Evolutionary conservation across 2,113 vertebrate genomes (phyloP), one percentile per base, ranked within the genome.

Genomic region (Oryzias celebensis): DNA sequence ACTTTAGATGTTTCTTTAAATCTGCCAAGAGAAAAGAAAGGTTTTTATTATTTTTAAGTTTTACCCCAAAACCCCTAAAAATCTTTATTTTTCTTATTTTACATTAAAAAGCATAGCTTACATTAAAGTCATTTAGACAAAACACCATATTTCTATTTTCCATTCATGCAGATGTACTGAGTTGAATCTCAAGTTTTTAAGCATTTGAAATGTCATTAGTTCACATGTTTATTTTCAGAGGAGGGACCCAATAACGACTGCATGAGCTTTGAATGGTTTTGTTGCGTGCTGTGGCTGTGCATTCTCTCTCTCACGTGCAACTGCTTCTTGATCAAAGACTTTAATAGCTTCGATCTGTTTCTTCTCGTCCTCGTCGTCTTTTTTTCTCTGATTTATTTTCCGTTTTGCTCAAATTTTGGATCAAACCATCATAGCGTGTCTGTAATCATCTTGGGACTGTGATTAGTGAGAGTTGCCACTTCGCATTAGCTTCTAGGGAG

Each of bases 321-420:
- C 67, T 65, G 65, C 73, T 67, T 54, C 70, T 71, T 83, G 82
- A 91, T 88, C 86, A 89, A 88, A 89, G 77, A 42, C 58, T 82
- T 47, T 75, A 82, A 85, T 65, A 70, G 80, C 87, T 88, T 65
- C 68, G 72, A 87, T 81, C 71, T 83, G 77, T 77, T 77, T 78
- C 56, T 78, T 53, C 73, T 73, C 36, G 31, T 36, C 31, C 31
- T 80, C 44, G 76, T 65, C 42, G 47, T 46, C 52, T 79, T 63
- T 78, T 52, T 36, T 8, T 45, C 54, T 58, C 48, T 16, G 60
- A 72, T 63, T 68, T 42, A 66, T 61, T 70, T 63, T 77, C 56
- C 48, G 12, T 52, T 3, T 58, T 64, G 57, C 65, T 67, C 22
- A 68, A 59, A 14, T 42, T 69, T 65, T 58, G 58, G 63, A 73